Evolutionary conservation across 2,888 invertebrate genomes (phyloP), one percentile per base, ranked within the genome.

Genomic region (Colletes collaris): DNA sequence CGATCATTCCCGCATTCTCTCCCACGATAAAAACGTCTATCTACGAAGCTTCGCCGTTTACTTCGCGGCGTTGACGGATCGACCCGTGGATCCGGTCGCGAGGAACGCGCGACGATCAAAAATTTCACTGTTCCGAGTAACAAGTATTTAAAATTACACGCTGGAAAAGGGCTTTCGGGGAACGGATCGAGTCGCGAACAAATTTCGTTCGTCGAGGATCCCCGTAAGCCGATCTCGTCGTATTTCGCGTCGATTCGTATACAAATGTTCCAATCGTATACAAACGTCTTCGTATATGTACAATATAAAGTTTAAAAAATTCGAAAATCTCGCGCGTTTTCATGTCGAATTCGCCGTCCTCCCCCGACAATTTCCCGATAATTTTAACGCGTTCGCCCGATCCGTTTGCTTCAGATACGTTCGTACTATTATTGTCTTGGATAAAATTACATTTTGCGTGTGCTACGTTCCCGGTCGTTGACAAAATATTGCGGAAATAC

Each of bases 241-340:
- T 52, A 8, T 49, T 16, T 40, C n/a, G 16, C 55, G 56, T 46
- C 19, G 66, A 35, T 70, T 89, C 90, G 89, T 89, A 90, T 89
- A 90, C 90, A 88, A 82, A 70, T 79, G 82, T 88, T 75, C 50
- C 78, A 52, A 86, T 91, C 91, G 91, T 91, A 91, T 91, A 91
- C 90, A 86, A 67, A 80, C 73, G 50, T 59, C 52, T 62, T 72
- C 66, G 62, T 74, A 53, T 73, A 82, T 79, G 80, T 81, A 82
- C 82, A 82, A 74, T 83, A 78, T 83, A 79, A 83, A 81, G 73
- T 70, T 83, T 78, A 66, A 81, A 83, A 78, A 67, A 70, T 56
- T 67, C 56, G 44, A 70, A 50, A 76, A 46, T 46, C 44, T 10
- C 44, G 44, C 44, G 10, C 44, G 44, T 46, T 46, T 27, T 8